Conservation (phyloP, 2,113 vertebrate genomes). For the Porphyrio hochstetteri region DNA sequence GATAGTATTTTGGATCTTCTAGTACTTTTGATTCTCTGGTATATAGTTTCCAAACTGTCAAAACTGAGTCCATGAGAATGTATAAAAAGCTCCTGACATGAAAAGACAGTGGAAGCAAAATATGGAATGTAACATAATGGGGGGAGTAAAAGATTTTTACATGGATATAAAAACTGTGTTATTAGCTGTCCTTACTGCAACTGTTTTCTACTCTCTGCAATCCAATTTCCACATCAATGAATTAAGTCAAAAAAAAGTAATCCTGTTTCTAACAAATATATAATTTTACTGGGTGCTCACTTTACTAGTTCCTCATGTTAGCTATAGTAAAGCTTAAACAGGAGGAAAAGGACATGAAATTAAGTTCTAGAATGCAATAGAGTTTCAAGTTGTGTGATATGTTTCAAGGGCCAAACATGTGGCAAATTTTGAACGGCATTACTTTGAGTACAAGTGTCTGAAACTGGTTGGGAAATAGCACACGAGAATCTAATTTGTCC, state of each 20-base stretch:
- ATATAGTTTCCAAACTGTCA: background rate
- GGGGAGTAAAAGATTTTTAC: background rate
- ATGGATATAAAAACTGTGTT: background rate
- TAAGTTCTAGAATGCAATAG: background rate
- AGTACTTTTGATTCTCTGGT: background rate
- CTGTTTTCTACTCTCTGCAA: background rate
- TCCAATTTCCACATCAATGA: background rate
- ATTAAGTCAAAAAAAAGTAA: background rate
- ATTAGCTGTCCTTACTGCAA: background rate
- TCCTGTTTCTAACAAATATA: background rate
- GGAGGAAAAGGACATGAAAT: background rate
- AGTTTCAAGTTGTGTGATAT: background rate
- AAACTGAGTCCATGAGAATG: background rate
- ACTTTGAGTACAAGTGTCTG: background rate
- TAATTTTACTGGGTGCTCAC: background rate
- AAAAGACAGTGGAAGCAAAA: background rate
- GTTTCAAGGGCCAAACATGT: background rate
- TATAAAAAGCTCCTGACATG: background rate
- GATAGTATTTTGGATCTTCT: background rate
- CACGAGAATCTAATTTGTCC: background rate
- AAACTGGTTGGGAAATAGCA: background rate
- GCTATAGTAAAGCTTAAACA: background rate
- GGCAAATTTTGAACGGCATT: background rate
- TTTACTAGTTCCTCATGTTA: background rate
- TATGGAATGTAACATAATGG: background rate